These are phyloP conservation scores for Cebidichthys violaceus DNA, from an alignment of 2,113 vertebrate genomes.

Conservation along the genomic window DNA sequence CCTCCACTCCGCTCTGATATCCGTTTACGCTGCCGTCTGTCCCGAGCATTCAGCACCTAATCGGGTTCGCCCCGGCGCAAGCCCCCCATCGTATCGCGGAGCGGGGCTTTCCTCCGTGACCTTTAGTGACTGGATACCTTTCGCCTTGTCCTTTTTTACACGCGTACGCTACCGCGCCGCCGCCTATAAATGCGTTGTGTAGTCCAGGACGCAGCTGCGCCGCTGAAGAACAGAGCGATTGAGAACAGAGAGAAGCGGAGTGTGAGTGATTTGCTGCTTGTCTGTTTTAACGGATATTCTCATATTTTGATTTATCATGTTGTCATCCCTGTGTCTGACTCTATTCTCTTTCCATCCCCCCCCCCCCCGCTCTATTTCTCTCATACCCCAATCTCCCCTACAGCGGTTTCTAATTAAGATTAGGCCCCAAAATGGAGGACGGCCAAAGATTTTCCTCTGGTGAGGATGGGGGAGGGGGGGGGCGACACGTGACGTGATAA, in stretches of 20 bases:
- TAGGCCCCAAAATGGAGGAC: conserved; percentile 43
- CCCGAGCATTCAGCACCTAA: conserved; percentile 54
- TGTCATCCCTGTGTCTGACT: conserved; percentile 43
- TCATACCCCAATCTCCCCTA: conserved; percentile 24
- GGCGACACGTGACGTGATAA: conserved; percentile 55
- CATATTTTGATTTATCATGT: conserved; percentile 58
- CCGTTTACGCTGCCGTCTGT: conserved; percentile 69
- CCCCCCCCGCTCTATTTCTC: neutral
- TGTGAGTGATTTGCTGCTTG: conserved; percentile 57
- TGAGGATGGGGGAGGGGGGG: neutral
- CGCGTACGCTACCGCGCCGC: conserved; percentile 24
- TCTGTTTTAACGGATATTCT: conserved; percentile 53
- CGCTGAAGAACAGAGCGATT: conserved; percentile 16
- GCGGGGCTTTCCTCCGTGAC: conserved; percentile 65
- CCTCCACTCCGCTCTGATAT: conserved; percentile 65
- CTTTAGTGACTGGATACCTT: conserved; percentile 56
- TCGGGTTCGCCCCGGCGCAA: conserved; percentile 36
- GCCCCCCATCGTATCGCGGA: conserved; percentile 37
- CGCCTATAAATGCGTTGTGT: conserved; percentile 23
- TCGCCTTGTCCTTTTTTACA: conserved; percentile 37
- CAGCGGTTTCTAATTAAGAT: conserved; percentile 75
- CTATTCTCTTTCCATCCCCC: conserved; percentile 13
- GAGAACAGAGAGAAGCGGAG: conserved; percentile 27
- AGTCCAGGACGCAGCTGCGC: conserved; percentile 59
- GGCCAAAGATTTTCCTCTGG: conserved; percentile 39